These are phyloP conservation scores for Neostethus bicornis DNA, from an alignment of 2,797 vertebrate genomes.

Conservation along the genomic window DNA sequence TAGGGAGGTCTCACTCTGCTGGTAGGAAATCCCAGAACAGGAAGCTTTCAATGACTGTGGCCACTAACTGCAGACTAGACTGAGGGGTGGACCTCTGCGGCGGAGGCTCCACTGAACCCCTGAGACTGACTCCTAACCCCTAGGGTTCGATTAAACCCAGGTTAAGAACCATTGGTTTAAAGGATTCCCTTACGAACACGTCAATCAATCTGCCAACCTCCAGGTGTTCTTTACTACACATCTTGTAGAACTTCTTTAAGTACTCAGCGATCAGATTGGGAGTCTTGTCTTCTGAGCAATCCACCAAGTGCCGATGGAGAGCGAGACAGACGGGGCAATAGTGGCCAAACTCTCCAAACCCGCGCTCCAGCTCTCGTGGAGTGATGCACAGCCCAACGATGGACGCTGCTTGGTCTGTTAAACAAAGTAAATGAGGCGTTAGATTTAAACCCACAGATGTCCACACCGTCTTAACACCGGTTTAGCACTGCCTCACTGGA, in stretches of 20 bases:
- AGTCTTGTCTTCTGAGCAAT: conserved; percentile 80
- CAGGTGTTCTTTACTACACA: conserved; percentile 85
- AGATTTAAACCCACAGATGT: neutral
- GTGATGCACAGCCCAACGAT: conserved; percentile 89
- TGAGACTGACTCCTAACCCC: no score
- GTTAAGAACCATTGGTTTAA: no score
- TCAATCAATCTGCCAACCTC: conserved; percentile 77
- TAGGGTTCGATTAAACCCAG: no score
- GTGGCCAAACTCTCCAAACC: conserved; percentile 87
- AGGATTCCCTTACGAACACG: no score
- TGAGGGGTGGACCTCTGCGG: no score
- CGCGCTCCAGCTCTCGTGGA: conserved; percentile 81
- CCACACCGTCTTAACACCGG: no score
- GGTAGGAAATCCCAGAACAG: no score
- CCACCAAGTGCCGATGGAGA: conserved; percentile 83
- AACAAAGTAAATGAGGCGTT: conserved; percentile 9
- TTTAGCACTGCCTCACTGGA: no score
- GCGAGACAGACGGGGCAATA: conserved; percentile 93
- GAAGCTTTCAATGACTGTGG: no score
- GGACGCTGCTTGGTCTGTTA: conserved; percentile 86
- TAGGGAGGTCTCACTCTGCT: no score
- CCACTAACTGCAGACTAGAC: no score
- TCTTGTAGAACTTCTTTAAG: conserved; percentile 87
- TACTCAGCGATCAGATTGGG: conserved; percentile 87
- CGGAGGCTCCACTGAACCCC: no score